Conservation (phyloP, 2,888 invertebrate species). For the Gari tellinella region DNA sequence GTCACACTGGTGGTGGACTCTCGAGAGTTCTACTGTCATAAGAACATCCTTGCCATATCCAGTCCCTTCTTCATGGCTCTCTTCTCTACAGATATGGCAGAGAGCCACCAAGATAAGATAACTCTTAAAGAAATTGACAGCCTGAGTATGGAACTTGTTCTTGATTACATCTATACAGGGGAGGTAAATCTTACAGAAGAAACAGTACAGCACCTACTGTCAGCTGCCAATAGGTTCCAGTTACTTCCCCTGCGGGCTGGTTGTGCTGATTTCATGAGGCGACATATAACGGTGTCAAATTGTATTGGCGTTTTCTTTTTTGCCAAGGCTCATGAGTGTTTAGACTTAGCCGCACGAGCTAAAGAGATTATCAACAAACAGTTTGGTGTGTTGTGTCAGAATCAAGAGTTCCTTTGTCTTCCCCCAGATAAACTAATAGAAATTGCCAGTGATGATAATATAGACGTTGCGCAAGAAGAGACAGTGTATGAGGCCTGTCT, state of each 20-base stretch:
- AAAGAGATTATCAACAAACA: constrained; percentile 79
- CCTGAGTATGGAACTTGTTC: constrained; percentile 76
- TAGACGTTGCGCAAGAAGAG: constrained; percentile 79
- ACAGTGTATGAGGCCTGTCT: constrained; percentile 81
- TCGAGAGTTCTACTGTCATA: constrained; percentile 80
- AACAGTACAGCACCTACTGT: constrained; percentile 81
- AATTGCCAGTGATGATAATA: constrained; percentile 80
- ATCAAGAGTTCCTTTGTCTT: constrained; percentile 79
- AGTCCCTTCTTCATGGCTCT: constrained; percentile 83
- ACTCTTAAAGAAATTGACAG: constrained; percentile 79
- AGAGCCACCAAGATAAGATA: constrained; percentile 77
- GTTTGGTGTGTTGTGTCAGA: constrained; percentile 72
- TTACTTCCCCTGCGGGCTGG: constrained; percentile 78
- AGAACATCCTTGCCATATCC: constrained; percentile 81
- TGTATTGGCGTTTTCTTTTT: constrained; percentile 83
- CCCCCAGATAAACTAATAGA: constrained; percentile 82
- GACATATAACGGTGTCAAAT: constrained; percentile 80
- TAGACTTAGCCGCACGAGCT: constrained; percentile 72
- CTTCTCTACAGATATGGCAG: constrained; percentile 80
- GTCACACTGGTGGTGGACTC: constrained; percentile 75
- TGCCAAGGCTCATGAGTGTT: constrained; percentile 82
- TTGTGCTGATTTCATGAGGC: constrained; percentile 83
- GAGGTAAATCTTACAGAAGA: constrained; percentile 79
- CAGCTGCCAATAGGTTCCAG: constrained; percentile 83
- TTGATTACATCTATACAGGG: constrained; percentile 83